Percentiles rank a stretch among this genome's conserved stretches.
These are phyloP conservation scores for Odontesthes bonariensis DNA, from an alignment of 2,113 vertebrate genomes.

Conservation along the genomic window DNA sequence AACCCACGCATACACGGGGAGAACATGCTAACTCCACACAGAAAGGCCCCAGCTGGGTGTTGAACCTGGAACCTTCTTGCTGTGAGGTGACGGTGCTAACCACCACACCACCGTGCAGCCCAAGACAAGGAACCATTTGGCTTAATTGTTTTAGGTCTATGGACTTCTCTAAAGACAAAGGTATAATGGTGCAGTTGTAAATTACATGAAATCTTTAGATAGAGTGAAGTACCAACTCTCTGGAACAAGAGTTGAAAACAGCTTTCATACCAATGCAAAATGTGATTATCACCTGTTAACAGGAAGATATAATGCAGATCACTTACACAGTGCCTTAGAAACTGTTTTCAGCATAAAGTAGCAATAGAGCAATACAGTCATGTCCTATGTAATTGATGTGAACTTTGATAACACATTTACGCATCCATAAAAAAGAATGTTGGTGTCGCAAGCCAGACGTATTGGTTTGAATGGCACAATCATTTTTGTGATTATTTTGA, in stretches of 20 bases:
- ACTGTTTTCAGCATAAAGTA: background rate
- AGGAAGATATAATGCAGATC: background rate
- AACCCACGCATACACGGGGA: too few species aligned
- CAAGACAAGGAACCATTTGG: background rate
- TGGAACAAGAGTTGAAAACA: background rate
- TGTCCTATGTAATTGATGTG: too few species aligned
- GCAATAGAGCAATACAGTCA: too few species aligned
- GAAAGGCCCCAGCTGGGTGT: too few species aligned
- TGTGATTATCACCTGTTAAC: background rate
- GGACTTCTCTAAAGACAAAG: slow-evolving; percentile 1
- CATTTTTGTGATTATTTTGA: background rate
- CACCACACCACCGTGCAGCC: too few species aligned
- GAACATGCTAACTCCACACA: too few species aligned
- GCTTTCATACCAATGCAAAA: background rate
- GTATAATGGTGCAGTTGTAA: background rate
- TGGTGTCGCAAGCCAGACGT: background rate
- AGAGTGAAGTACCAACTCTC: background rate
- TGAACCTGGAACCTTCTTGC: too few species aligned
- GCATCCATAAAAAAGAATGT: too few species aligned
- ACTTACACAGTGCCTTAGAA: background rate
- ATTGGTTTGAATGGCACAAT: background rate
- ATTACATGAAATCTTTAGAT: too few species aligned
- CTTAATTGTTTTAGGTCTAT: background rate
- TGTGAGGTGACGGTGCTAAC: too few species aligned
- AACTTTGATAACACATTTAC: background rate